Base-by-base conservation (phyloP, 2,797 vertebrate species). In the Xerus rutilus region DNA sequence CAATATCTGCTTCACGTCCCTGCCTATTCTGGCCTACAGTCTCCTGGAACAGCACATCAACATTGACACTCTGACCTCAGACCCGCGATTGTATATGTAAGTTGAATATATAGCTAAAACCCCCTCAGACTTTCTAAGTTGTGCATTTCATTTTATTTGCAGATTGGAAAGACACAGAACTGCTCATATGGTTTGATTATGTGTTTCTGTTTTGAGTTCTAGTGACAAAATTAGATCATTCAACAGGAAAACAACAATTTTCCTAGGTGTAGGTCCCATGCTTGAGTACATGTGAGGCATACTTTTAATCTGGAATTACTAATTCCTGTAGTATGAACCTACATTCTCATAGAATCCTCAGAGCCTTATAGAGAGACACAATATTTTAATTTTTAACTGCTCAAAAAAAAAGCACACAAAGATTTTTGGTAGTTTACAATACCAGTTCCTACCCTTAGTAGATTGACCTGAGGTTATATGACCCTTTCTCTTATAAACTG, bases 1-100 rank as follows among this genome's bases (percentile, higher is more conserved):
- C 99, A 99, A 99, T 99, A 99, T 99, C 99, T 99, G 99, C 99
- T 99, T 99, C 99, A 99, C 99, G 20, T 99, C 99, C 28, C 99
- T 99, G 97, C 99, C 99, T 77, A 99, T 99, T 98, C 98, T 99
- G 99, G 99, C 99, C 28, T 99, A 99, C 98, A 99, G 99, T 98
- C 99, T 99, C 9, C 98, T 99, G 98, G 99, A 99, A 98, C 99
- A 99, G 98, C 99, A 99, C 90, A 99, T 99, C 98, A 99, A 97
- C 97, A 99, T 99, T 0, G 99, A 99, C 97, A 98, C 98, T 17
- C 99, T 99, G 89, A 99, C 99, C 98, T 98, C 99, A 69, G 99
- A 99, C 43, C 99, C 99, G 49, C 98, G 98, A 97, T 98, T 99
- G 84, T 99, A 99, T 98, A 99, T 99, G 99, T 99, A 98, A 98